Base-by-base conservation (phyloP, 2,113 vertebrate species). In the Poeciliopsis retropinna region DNA sequence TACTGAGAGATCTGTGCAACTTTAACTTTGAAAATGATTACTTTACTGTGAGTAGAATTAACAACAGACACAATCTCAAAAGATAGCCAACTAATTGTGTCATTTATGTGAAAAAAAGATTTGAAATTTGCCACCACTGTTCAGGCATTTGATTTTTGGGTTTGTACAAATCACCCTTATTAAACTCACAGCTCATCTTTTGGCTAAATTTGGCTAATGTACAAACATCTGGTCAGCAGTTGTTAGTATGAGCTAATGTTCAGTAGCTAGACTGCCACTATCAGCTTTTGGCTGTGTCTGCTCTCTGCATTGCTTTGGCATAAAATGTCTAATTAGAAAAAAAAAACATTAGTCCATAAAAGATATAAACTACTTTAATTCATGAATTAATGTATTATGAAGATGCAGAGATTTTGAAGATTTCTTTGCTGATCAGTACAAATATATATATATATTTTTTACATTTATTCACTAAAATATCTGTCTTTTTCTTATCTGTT, bases 241-340 rank as follows among this genome's bases (percentile, higher is more conserved):
- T 14, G 8, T 76, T 41, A 0, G 63, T 28, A 14, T 14, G 11
- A 32, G 8, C 37, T 30, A 37, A 47, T 47, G 44, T 17, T 47
- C 72, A 54, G 64, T 57, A 15, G 31, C 54, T 63, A 14, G 37
- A 47, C 30, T 5, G 63, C 51, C 70, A 28, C 31, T 71, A 78
- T 71, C 25, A 14, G 67, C 19, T 25, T 69, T 80, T 80, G 74
- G 51, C 25, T 25, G 51, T 25, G 47, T 54, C 10, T 22, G 31
- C 74, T 51, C n/a, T 39, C 34, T 29, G 60, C 76, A 78, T 75
- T 7, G 2, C 37, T 80, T 70, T 76, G 72, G 65, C 68, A 67
- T 34, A 67, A 51, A 75, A 22, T 60, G 51, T 44, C 13, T 67
- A 39, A 13, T 3, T 34, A 68, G 72, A 73, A 47, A 80, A 72